Evolutionary conservation across 2,113 vertebrate species (phyloP).

Genomic region (Chaenogobius annularis): DNA sequence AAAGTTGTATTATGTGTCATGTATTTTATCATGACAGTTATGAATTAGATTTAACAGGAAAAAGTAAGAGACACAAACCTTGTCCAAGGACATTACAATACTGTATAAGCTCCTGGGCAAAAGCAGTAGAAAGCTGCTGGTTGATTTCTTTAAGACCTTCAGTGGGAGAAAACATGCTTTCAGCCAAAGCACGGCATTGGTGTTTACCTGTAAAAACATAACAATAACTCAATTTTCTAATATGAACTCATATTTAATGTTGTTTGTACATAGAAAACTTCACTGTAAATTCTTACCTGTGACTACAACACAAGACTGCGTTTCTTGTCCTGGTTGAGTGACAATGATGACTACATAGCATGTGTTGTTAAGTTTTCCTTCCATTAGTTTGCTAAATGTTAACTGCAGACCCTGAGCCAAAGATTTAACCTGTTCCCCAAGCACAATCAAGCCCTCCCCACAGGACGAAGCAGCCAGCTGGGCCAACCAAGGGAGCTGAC

Average conservation of each 20-base stretch:
- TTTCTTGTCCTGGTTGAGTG: conserved; percentile 79
- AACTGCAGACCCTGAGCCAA: conserved; percentile 90
- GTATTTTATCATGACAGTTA: background rate
- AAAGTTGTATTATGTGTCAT: background rate
- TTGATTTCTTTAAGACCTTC: conserved; percentile 89
- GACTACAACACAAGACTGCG: conserved; percentile 92
- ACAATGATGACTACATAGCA: conserved; percentile 95
- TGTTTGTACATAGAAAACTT: background rate
- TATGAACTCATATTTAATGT: background rate
- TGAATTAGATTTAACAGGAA: background rate
- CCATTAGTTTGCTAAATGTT: conserved; percentile 86
- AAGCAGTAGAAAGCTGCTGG: conserved; percentile 87
- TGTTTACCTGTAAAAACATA: conserved; percentile 83
- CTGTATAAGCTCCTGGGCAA: conserved; percentile 84
- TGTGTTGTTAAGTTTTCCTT: conserved; percentile 86
- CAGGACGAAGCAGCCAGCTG: conserved; percentile 92
- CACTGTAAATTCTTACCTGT: conserved; percentile 78
- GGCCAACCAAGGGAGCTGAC: conserved; percentile 94
- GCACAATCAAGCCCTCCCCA: conserved; percentile 86
- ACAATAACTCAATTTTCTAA: background rate
- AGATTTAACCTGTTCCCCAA: conserved; percentile 84
- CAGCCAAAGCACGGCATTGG: conserved; percentile 90
- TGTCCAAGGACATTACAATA: conserved; percentile 89
- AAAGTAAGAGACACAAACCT: conserved; percentile 73
- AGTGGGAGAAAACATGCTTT: conserved; percentile 86